Base-by-base conservation (phyloP, 2,888 invertebrate genomes). In the Drosophila prostipennis region DNA sequence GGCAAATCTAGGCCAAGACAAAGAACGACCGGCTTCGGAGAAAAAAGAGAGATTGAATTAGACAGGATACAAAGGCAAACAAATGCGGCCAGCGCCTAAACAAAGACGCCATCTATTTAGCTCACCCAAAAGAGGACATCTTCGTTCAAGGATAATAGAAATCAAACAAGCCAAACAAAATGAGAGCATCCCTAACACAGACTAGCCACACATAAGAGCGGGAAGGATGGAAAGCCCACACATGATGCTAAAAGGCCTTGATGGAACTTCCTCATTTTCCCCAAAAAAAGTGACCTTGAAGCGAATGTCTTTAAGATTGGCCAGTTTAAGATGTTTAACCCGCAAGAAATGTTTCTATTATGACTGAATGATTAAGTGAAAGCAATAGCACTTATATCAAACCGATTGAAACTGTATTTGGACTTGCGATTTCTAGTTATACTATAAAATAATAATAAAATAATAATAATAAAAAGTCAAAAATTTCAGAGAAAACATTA, bases 121-220 rank as follows among this genome's bases (percentile, higher is more conserved):
- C 64, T 56, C 39, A 72, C 39, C 52, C 74, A 48, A 34, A 67
- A 60, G 57, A 74, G 70, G 46, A 74, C 72, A 82, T 71, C 80
- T 63, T 68, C 58, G 71, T 87, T 79, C 86, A 79, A 87, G 82
- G 77, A 85, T 87, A 79, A 77, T 67, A 71, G 64, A 88, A 73
- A 74, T 79, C 80, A 74, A 77, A 77, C 72, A 72, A 65, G 58
- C 69, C 74, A 60, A 72, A 57, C 71, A 64, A 71, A 85, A 81
- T 65, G 68, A 53, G 59, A 45, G 57, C 69, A 19, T 61, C 61
- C 14, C 32, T 29, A 37, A 11, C 13, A 19, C 40, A 45, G 63
- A 49, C 56, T 54, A 36, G 37, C 46, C 49, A 29, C 57, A 46
- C 1, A 46, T 6, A 43, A 45, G 8, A n/a, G n/a, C 16, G 11